These are phyloP conservation scores for Dorcus parallelipipedus DNA, from an alignment of 2,888 invertebrate species.

Conservation along the genomic window DNA sequence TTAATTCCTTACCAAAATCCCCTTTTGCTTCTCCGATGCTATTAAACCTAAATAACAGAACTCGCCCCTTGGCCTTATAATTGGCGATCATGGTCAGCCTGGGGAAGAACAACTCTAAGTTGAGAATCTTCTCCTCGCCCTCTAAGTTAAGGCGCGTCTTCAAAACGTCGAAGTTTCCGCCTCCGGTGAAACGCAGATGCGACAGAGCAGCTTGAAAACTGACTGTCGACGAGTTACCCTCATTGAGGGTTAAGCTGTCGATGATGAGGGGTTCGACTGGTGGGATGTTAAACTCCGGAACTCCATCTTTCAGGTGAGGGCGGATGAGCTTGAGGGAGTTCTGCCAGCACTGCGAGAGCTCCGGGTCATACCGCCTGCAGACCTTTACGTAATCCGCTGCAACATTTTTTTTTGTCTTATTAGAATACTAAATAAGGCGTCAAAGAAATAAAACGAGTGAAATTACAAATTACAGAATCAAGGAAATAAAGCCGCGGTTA, in stretches of 20 bases:
- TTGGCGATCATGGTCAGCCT: slow-evolving; percentile 30
- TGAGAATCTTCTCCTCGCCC: background rate
- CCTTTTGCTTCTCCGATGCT: slow-evolving; percentile 20
- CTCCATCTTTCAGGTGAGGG: slow-evolving; percentile 33
- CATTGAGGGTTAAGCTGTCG: slow-evolving; percentile 31
- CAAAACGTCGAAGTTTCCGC: slow-evolving; percentile 27
- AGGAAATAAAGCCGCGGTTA: too few species aligned
- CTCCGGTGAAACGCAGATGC: slow-evolving; percentile 27
- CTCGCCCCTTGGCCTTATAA: slow-evolving; percentile 36
- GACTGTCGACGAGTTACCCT: slow-evolving; percentile 28
- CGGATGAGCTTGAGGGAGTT: slow-evolving; percentile 32
- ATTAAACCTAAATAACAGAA: slow-evolving; percentile 33
- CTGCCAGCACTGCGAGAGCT: slow-evolving; percentile 37
- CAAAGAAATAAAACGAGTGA: too few species aligned
- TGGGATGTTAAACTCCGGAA: slow-evolving; percentile 39
- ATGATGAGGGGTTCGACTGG: slow-evolving; percentile 37
- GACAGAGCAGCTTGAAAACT: slow-evolving; percentile 32
- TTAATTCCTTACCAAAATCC: slow-evolving; percentile 25
- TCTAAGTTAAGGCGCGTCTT: slow-evolving; percentile 18
- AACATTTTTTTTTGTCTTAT: background rate
- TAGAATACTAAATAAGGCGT: background rate
- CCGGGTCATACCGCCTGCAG: slow-evolving; percentile 36
- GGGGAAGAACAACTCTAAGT: slow-evolving; percentile 11
- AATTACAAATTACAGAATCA: too few species aligned
- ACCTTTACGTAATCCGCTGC: slow-evolving; percentile 19